Conservation (phyloP, 2,797 vertebrate species). For the Selene dorsalis region DNA sequence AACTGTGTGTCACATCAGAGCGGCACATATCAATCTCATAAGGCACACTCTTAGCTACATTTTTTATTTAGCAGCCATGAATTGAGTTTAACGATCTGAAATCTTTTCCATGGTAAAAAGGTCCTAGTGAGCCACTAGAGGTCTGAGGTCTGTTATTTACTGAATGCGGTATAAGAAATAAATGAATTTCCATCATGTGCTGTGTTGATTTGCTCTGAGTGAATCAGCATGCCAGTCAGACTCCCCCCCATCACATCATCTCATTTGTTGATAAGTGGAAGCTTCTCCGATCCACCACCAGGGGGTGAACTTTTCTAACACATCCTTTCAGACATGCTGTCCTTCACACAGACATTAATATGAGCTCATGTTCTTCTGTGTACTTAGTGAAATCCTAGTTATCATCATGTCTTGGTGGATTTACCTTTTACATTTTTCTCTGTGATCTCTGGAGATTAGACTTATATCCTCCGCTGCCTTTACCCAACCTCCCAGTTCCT, state of each 20-base stretch:
- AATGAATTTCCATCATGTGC: slow-evolving; percentile 23
- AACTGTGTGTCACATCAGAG: slow-evolving; percentile 2
- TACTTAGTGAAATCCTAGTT: slow-evolving; percentile 10
- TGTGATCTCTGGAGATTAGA: neutral
- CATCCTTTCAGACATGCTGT: slow-evolving; percentile 41
- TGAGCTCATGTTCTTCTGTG: neutral
- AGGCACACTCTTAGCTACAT: neutral
- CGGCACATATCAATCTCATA: neutral
- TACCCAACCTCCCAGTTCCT: neutral
- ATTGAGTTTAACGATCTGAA: slow-evolving; percentile 15
- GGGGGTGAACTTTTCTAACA: slow-evolving; percentile 77
- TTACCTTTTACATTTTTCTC: neutral
- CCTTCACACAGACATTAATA: slow-evolving; percentile 26
- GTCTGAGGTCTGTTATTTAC: slow-evolving; percentile 16
- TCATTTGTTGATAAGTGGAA: neutral
- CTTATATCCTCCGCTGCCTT: neutral
- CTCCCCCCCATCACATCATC: slow-evolving; percentile 33
- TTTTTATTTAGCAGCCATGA: slow-evolving; percentile 9
- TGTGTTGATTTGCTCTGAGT: slow-evolving; percentile 30
- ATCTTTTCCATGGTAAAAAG: neutral
- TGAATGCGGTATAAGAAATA: slow-evolving; percentile 25
- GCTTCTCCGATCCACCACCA: slow-evolving; percentile 66
- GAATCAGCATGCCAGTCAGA: slow-evolving; percentile 46
- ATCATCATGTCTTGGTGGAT: neutral
- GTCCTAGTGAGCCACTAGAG: neutral